These are phyloP conservation scores for Phorcus lineatus DNA, from an alignment of 2,888 invertebrate species.

Conservation along the genomic window DNA sequence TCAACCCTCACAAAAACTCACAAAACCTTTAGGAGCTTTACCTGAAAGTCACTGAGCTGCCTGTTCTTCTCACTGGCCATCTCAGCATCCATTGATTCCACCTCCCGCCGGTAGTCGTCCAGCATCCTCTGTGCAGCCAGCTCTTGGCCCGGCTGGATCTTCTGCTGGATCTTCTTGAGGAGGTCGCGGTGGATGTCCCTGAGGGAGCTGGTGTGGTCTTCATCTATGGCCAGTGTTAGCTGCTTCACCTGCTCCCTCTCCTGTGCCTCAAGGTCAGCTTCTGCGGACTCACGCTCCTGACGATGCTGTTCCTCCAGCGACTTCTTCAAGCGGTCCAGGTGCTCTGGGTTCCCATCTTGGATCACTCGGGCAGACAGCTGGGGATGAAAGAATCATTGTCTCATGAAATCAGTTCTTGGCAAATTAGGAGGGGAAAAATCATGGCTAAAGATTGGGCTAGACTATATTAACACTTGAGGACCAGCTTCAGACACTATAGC, in stretches of 20 bases:
- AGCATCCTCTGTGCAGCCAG: conserved; percentile 65
- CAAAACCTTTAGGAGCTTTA: conserved; percentile 31
- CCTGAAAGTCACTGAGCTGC: conserved; percentile 66
- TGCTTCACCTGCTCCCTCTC: conserved; percentile 65
- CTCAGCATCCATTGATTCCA: conserved; percentile 58
- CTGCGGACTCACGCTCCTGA: conserved; percentile 59
- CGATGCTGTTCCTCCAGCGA: conserved; percentile 61
- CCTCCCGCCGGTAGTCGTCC: conserved; percentile 65
- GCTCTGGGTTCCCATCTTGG: conserved; percentile 65
- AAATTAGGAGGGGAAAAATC: too few relatives aligned
- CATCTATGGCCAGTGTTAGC: conserved; percentile 55
- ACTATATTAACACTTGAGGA: too few relatives aligned
- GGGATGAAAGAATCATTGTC: background rate
- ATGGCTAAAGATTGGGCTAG: too few relatives aligned
- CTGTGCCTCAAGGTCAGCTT: conserved; percentile 66
- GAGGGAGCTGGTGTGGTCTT: conserved; percentile 57
- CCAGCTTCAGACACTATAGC: too few relatives aligned
- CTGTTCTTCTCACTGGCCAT: conserved; percentile 59
- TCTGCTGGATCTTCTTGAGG: conserved; percentile 26
- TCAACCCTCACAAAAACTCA: background rate
- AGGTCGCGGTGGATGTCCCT: conserved; percentile 52
- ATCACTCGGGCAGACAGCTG: conserved; percentile 67
- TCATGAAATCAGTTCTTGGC: too few relatives aligned
- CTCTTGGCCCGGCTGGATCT: conserved; percentile 28
- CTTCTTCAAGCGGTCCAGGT: conserved; percentile 62